Percentiles rank a stretch among this genome's conserved stretches.
These are phyloP conservation scores for Heliconius ismenius DNA, from an alignment of 2,888 invertebrate genomes.

Conservation along the genomic window DNA sequence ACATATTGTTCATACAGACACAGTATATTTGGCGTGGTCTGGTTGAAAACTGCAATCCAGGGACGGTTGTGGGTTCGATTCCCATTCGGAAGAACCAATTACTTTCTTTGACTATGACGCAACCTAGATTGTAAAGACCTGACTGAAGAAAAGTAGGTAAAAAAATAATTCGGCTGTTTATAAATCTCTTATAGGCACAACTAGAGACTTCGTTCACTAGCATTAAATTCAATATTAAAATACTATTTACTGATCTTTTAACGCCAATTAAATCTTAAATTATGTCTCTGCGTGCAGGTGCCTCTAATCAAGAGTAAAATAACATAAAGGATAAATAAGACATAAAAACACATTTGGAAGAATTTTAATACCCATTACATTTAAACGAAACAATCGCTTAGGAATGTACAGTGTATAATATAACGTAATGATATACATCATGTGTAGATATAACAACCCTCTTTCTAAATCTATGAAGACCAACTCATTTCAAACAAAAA, in stretches of 20 bases:
- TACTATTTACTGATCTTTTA: background rate
- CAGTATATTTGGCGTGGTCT: background rate
- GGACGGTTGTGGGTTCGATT: too few species aligned
- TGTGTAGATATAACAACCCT: slow-evolving; percentile 47
- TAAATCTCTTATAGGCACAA: too few species aligned
- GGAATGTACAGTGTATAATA: slow-evolving; percentile 48
- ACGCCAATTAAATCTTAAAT: background rate
- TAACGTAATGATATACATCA: slow-evolving; percentile 52
- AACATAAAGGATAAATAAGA: background rate
- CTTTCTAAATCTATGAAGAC: slow-evolving; percentile 38
- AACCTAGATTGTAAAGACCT: background rate
- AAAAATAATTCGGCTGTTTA: too few species aligned
- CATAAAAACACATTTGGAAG: slow-evolving; percentile 59
- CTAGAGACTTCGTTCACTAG: too few species aligned
- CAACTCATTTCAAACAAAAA: slow-evolving; percentile 25
- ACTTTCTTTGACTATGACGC: too few species aligned
- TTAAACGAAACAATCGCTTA: slow-evolving; percentile 58
- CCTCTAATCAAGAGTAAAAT: background rate
- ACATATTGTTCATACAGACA: background rate
- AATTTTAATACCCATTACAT: slow-evolving; percentile 70
- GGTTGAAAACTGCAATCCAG: background rate
- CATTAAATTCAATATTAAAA: too few species aligned
- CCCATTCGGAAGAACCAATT: too few species aligned
- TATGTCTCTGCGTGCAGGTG: background rate
- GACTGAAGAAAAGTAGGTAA: background rate